phyloP scores from a whole-genome alignment of 2,888 invertebrate genomes.

The Thyatira batis region DNA sequence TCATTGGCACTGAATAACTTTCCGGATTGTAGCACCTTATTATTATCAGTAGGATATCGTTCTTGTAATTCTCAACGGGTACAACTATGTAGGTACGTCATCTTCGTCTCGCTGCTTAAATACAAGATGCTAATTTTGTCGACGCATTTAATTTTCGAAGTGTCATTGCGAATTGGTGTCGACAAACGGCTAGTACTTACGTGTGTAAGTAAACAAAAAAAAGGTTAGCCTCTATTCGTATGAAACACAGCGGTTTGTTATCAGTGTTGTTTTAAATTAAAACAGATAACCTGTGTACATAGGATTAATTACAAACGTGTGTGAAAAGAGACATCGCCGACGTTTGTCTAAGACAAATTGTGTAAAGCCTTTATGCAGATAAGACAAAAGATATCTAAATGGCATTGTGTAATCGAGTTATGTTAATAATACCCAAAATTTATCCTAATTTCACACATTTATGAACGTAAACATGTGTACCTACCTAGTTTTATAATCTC shows the following conservation, averaged over 20 bases:
- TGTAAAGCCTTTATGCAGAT: conserved; percentile 27
- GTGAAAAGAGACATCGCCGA: conserved; percentile 30
- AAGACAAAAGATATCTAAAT: conserved; percentile 33
- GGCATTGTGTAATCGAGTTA: conserved; percentile 39
- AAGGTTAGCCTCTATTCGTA: conserved; percentile 40
- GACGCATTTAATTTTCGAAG: background rate
- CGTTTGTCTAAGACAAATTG: conserved; percentile 44
- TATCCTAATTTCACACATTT: conserved; percentile 4
- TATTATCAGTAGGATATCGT: background rate
- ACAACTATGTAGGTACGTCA: no score
- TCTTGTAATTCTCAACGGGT: no score
- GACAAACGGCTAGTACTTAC: background rate
- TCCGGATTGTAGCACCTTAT: background rate
- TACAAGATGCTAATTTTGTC: background rate
- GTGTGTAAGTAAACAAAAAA: background rate
- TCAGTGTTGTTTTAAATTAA: conserved; percentile 48
- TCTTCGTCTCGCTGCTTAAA: no score
- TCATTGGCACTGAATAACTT: background rate
- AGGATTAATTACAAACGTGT: conserved; percentile 34
- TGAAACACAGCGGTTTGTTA: conserved; percentile 47
- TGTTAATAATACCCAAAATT: conserved; percentile 6
- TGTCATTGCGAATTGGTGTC: background rate
- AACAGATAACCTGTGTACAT: conserved; percentile 34
- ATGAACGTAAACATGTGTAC: background rate
- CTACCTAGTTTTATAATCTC: background rate